phyloP scores from a whole-genome alignment of 2,797 vertebrate species.

The Agapornis canus region DNA sequence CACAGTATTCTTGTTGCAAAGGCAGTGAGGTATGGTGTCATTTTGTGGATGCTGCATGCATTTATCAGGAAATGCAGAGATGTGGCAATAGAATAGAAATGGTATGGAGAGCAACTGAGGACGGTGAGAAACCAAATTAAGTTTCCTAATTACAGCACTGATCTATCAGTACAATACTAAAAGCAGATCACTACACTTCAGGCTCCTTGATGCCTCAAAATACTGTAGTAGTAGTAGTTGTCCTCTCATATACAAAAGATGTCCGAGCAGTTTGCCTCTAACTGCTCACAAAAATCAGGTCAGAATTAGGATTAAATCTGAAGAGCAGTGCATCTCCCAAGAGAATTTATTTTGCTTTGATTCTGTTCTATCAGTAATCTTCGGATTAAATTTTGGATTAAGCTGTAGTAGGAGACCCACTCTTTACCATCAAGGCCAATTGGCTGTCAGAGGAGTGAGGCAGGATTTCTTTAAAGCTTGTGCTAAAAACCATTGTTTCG shows the following conservation, averaged over 20 bases:
- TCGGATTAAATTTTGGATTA: background rate
- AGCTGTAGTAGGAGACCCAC: background rate
- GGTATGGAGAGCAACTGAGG: background rate
- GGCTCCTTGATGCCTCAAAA: background rate
- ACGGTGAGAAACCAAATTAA: background rate
- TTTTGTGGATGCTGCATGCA: background rate
- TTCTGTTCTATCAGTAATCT: background rate
- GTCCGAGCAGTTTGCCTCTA: background rate
- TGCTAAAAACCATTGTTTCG: background rate
- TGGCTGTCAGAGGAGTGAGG: background rate
- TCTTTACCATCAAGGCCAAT: fast-evolving
- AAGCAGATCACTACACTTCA: background rate
- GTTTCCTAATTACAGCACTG: background rate
- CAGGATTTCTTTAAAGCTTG: background rate
- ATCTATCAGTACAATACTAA: background rate
- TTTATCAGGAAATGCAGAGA: background rate
- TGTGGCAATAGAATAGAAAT: background rate
- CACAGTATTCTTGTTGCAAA: background rate
- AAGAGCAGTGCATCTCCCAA: background rate
- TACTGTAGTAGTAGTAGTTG: background rate
- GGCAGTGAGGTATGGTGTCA: background rate
- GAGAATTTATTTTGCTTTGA: background rate
- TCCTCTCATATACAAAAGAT: background rate
- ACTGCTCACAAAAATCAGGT: background rate
- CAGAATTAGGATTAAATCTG: background rate